phyloP scores from a whole-genome alignment of 1,140 invertebrate species.

The Pomacea maculata region DNA sequence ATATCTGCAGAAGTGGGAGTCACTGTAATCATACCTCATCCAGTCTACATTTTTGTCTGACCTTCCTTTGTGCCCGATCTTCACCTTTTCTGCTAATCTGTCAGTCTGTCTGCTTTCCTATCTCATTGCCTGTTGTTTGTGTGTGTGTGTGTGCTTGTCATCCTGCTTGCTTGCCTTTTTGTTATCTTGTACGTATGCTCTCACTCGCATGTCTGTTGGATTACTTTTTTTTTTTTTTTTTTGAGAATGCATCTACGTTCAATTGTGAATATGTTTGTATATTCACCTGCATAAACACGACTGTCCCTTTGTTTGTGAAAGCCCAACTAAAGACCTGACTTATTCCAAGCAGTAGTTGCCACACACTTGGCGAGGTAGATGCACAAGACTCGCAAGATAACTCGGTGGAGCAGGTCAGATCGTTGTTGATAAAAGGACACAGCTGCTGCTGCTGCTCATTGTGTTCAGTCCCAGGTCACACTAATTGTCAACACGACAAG shows the following conservation, averaged over 20 bases:
- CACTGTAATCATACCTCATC: not conserved
- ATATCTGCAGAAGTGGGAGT: not conserved
- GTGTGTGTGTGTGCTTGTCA: not conserved
- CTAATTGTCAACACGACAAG: too few relatives aligned
- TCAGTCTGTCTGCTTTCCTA: not conserved
- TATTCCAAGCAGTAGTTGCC: not conserved
- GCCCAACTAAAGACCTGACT: not conserved
- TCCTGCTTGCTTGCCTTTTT: not conserved
- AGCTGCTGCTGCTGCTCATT: too few relatives aligned
- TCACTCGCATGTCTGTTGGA: not conserved
- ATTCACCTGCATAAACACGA: not conserved
- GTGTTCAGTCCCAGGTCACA: too few relatives aligned
- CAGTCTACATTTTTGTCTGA: not conserved
- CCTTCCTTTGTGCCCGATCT: not conserved
- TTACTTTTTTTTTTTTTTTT: not conserved
- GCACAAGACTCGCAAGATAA: not conserved
- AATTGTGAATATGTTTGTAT: not conserved
- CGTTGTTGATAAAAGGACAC: too few relatives aligned
- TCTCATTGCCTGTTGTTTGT: not conserved
- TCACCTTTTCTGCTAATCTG: not conserved
- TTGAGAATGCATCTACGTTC: not conserved
- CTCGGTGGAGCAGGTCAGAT: too few relatives aligned
- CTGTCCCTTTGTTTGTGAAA: not conserved
- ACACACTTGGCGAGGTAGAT: not conserved
- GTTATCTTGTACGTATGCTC: too few relatives aligned